phyloP scores from a whole-genome alignment of 2,113 vertebrate genomes.

The Geococcyx californianus region DNA sequence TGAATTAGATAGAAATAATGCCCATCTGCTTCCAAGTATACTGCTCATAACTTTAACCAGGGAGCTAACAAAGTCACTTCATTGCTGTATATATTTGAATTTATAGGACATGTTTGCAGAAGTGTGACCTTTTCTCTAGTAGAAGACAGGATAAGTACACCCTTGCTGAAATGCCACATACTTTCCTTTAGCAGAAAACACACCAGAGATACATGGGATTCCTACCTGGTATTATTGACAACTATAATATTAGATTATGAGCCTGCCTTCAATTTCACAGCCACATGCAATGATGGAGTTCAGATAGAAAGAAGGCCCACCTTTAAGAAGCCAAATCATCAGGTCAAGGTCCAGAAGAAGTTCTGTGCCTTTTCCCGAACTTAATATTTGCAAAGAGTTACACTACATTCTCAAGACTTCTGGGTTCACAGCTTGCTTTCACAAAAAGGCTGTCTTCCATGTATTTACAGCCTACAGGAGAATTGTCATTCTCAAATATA shows the following conservation, averaged over 20 bases:
- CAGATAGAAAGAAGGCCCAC: background rate
- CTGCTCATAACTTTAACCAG: background rate
- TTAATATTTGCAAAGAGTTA: background rate
- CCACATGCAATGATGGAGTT: background rate
- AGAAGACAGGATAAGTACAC: background rate
- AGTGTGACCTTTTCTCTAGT: background rate
- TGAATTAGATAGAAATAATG: background rate
- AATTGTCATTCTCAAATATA: background rate
- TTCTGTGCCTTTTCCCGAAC: background rate
- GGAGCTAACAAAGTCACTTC: background rate
- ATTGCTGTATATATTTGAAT: background rate
- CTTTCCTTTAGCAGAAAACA: background rate
- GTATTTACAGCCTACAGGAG: background rate
- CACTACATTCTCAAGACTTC: background rate
- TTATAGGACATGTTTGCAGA: background rate
- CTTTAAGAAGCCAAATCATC: background rate
- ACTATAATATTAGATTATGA: background rate
- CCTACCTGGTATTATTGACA: background rate
- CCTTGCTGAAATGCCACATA: background rate
- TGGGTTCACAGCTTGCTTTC: constrained; percentile 41
- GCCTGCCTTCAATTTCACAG: background rate
- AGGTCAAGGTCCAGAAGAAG: background rate
- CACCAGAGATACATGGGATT: background rate
- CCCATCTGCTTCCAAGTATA: background rate
- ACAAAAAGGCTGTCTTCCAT: background rate